Evolutionary conservation across 2,797 vertebrate species (phyloP).

Genomic region (Anolis apletophallus): DNA sequence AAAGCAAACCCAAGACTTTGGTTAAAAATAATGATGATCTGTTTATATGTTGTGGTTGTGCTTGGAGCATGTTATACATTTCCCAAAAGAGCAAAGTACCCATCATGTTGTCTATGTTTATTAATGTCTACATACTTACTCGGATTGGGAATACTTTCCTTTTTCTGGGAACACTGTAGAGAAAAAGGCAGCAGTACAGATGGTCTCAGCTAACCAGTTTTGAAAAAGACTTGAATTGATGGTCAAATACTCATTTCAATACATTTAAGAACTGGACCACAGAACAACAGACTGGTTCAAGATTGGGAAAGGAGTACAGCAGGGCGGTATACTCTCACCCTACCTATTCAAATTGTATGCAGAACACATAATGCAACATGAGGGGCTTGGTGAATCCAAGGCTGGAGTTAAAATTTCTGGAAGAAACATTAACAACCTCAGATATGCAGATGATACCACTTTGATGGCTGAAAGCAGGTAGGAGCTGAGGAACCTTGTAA

Average conservation of each 20-base stretch:
- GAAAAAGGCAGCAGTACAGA: conserved; percentile 47
- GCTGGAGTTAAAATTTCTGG: too few species aligned
- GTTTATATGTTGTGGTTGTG: conserved; percentile 48
- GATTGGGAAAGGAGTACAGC: too few species aligned
- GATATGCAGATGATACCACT: too few species aligned
- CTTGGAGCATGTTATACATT: conserved; percentile 49
- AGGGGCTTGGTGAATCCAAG: too few species aligned
- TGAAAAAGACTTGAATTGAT: background rate
- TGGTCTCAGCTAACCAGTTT: background rate
- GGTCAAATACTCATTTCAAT: background rate
- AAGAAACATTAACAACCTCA: too few species aligned
- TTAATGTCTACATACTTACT: conserved; percentile 48
- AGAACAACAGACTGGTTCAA: too few species aligned
- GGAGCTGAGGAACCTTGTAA: too few species aligned
- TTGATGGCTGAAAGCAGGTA: too few species aligned
- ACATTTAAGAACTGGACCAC: too few species aligned
- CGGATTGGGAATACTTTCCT: conserved; percentile 60
- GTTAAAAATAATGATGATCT: conserved; percentile 54
- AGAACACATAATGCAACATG: too few species aligned
- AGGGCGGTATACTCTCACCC: too few species aligned
- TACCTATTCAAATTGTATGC: too few species aligned
- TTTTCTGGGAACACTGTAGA: conserved; percentile 33
- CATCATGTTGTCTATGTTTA: conserved; percentile 54
- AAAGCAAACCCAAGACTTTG: conserved; percentile 50
- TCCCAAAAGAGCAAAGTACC: conserved; percentile 38